A percentile compares a stretch with the other conserved stretches of the same genome.
These are phyloP conservation scores for Latrodectus geometricus DNA, from an alignment of 1,140 invertebrate genomes.

Conservation along the genomic window DNA sequence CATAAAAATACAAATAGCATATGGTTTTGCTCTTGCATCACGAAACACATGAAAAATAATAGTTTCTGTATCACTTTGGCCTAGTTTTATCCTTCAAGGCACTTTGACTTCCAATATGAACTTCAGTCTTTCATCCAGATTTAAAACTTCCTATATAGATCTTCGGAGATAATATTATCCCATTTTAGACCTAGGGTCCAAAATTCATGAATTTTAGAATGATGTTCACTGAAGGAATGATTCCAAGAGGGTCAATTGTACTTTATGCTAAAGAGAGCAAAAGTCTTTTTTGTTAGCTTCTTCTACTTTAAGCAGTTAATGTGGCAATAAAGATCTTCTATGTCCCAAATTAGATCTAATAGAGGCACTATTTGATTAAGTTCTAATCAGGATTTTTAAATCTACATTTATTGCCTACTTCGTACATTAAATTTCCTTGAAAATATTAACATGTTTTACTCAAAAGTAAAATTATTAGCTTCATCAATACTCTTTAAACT, in stretches of 20 bases:
- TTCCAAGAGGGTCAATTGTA: not conserved
- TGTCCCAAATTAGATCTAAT: not conserved
- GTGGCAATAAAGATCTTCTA: not conserved
- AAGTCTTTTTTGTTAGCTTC: not conserved
- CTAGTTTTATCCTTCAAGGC: not conserved
- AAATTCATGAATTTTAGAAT: not conserved
- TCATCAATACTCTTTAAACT: constrained; percentile 21
- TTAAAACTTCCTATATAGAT: not conserved
- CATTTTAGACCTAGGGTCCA: not conserved
- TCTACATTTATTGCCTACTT: not conserved
- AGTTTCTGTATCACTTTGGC: no score
- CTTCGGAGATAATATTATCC: not conserved
- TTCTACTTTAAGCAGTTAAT: not conserved
- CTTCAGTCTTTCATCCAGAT: not conserved
- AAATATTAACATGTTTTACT: not conserved
- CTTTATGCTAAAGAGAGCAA: not conserved
- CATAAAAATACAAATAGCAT: no score
- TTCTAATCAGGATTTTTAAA: not conserved
- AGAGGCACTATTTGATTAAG: not conserved
- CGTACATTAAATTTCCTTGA: not conserved
- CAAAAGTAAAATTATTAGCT: not conserved
- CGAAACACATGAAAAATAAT: no score
- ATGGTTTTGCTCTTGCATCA: no score
- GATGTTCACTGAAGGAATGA: not conserved
- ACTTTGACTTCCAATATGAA: not conserved